Evolutionary conservation across 2,113 vertebrate species (phyloP), one percentile per base, ranked within the genome.

Genomic region (Hydrolagus affinis): DNA sequence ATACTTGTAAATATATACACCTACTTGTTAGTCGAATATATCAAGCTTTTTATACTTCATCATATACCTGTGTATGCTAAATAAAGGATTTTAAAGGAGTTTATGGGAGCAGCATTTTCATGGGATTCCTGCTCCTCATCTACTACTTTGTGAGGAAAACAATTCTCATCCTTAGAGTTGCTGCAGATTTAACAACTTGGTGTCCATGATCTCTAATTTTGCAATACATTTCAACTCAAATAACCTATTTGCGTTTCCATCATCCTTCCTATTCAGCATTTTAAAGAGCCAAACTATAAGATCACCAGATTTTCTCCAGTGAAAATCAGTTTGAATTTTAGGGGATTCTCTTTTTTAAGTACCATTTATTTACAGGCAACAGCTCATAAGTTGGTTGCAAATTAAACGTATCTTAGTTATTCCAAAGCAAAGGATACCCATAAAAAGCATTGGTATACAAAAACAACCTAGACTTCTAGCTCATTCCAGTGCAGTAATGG

Each of bases 361-460:
- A 6, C 2, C 44, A 44, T 44, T 44, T 44, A 68, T 83, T 83
- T 32, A 83, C 62, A 68, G 19, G 64, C 62, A 68, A 83, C 17
- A 10, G 25, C 30, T 60, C 21, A 83, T 66, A 23, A 32, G 30
- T 83, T 30, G 78, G 60, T 32, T 83, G 62, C 62, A 66, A 23
- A n/a, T 9, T 60, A 64, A 83, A 68, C 30, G 66, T 32, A 83
- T 15, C 60, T 68, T 75, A 32, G 60, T 66, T 17, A 14, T 83
- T 32, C 78, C 78, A 68, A 66, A 30, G 62, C 60, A 68, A 30
- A 8, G 28, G 25, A 68, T 83, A 83, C 8, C 14, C 66, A 30
- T 83, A 68, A 83, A 66, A 25, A 66, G 28, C 25, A 68, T 66
- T 83, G 1, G 30, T 10, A 83, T 83, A 25, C 78, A 83, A 83